Conservation (phyloP, 2,113 vertebrate species). For the Tylochromis polylepis region DNA sequence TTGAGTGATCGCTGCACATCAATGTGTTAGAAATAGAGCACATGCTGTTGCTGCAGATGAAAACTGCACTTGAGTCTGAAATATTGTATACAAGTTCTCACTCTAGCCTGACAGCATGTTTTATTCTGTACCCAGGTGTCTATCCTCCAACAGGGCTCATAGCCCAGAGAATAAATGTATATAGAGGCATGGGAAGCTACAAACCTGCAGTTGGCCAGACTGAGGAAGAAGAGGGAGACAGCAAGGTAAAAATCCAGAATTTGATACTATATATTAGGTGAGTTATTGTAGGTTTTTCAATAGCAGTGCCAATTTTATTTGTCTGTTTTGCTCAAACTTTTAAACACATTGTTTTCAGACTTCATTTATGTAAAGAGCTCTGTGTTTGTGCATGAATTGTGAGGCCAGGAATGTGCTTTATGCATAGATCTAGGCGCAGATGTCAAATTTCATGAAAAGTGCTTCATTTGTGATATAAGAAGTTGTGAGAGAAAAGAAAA, state of each 20-base stretch:
- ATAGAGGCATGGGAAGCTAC: slow-evolving; percentile 75
- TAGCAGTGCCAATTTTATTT: background rate
- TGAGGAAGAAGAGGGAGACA: slow-evolving; percentile 43
- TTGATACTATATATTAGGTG: background rate
- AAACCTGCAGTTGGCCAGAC: slow-evolving; percentile 59
- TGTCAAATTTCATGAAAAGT: background rate
- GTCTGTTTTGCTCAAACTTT: background rate
- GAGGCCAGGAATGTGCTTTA: background rate
- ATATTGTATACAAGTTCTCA: background rate
- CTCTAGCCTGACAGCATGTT: slow-evolving; percentile 8
- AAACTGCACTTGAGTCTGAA: background rate
- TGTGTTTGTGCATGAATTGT: background rate
- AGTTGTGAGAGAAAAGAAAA: background rate
- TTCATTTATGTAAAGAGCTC: background rate
- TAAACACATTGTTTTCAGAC: background rate
- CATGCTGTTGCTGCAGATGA: background rate
- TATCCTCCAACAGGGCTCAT: slow-evolving; percentile 79
- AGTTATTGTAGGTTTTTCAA: background rate
- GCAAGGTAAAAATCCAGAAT: slow-evolving; percentile 72
- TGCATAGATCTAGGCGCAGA: background rate
- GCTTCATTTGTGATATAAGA: background rate
- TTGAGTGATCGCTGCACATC: background rate
- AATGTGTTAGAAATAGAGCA: background rate
- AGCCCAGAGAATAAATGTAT: slow-evolving; percentile 86
- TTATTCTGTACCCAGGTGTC: slow-evolving; percentile 1